A percentile compares a stretch with the other conserved stretches of the same genome.
These are phyloP conservation scores for Psilanteris sp. DNA, from an alignment of 1,140 invertebrate species.

Conservation along the genomic window DNA sequence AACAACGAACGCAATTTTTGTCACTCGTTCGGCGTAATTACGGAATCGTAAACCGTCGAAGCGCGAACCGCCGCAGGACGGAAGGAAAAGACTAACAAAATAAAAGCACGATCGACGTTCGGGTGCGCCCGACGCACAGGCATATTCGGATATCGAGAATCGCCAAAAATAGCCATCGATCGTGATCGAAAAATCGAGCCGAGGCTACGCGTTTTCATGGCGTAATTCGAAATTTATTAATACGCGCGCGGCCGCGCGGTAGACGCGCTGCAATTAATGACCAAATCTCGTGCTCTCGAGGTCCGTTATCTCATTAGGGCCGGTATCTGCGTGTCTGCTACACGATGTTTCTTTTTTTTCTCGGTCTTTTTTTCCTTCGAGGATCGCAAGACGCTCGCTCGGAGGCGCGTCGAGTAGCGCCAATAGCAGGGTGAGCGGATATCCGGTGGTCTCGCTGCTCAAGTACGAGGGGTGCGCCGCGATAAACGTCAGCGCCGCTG, in stretches of 20 bases:
- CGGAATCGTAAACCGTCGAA: no score
- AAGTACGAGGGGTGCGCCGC: slow-evolving; percentile 53
- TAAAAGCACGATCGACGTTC: no score
- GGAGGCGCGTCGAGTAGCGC: slow-evolving; percentile 45
- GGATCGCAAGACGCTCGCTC: slow-evolving; percentile 40
- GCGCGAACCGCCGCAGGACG: no score
- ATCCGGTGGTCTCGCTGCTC: slow-evolving; percentile 71
- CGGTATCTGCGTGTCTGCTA: slow-evolving; percentile 50
- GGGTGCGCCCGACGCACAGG: no score
- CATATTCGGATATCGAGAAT: no score
- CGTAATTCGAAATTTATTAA: slow-evolving; percentile 30
- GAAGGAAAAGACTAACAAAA: no score
- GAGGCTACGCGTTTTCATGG: neutral
- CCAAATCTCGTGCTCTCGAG: slow-evolving; percentile 41
- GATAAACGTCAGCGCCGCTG: slow-evolving; percentile 53
- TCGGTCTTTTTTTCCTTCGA: slow-evolving; percentile 5
- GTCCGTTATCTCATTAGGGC: slow-evolving; percentile 46
- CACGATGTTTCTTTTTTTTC: slow-evolving; percentile 41
- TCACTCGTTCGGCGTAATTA: no score
- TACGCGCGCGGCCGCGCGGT: slow-evolving; percentile 8
- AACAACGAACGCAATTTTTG: no score
- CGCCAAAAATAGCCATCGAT: slow-evolving; percentile 1
- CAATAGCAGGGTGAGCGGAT: slow-evolving; percentile 71
- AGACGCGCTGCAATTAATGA: slow-evolving; percentile 28
- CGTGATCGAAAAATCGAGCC: neutral